Conservation (phyloP, 2,888 invertebrate genomes). For the Amiota mariae region DNA sequence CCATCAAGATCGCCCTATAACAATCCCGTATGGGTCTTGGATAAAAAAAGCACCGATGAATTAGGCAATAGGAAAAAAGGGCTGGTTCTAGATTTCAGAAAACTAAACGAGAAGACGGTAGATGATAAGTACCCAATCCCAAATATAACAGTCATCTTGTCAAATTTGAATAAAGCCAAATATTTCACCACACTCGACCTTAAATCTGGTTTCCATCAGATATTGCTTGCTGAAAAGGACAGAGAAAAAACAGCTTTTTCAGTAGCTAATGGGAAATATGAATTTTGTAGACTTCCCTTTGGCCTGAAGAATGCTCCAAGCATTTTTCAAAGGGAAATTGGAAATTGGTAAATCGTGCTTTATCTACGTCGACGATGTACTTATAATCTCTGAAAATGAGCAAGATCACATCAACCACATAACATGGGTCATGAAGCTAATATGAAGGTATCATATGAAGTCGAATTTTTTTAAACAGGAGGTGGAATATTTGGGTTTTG, state of each 20-base stretch:
- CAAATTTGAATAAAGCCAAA: constrained; percentile 64
- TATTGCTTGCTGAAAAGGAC: too few species aligned
- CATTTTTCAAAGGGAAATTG: too few species aligned
- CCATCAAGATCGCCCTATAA: too few species aligned
- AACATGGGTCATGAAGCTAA: constrained; percentile 3
- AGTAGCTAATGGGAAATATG: too few species aligned
- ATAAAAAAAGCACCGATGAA: too few species aligned
- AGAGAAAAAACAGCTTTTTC: too few species aligned
- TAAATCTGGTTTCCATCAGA: constrained; percentile 39
- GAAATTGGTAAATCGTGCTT: constrained; percentile 47
- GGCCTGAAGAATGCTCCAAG: too few species aligned
- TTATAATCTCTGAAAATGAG: constrained; percentile 59
- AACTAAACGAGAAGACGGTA: constrained; percentile 68
- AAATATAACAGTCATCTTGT: constrained; percentile 66
- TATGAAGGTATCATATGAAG: constrained; percentile 12
- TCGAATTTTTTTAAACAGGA: neutral
- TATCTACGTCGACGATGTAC: constrained; percentile 42
- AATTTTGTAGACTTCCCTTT: too few species aligned
- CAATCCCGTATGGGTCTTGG: constrained; percentile 44
- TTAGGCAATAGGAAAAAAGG: constrained; percentile 60
- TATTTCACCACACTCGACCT: constrained; percentile 70
- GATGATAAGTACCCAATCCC: constrained; percentile 67
- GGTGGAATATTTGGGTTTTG: too few species aligned
- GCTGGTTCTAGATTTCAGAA: constrained; percentile 68
- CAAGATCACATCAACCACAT: neutral